These are phyloP conservation scores for Stenchaetothrips biformis DNA, from an alignment of 2,888 invertebrate genomes.

Conservation along the genomic window DNA sequence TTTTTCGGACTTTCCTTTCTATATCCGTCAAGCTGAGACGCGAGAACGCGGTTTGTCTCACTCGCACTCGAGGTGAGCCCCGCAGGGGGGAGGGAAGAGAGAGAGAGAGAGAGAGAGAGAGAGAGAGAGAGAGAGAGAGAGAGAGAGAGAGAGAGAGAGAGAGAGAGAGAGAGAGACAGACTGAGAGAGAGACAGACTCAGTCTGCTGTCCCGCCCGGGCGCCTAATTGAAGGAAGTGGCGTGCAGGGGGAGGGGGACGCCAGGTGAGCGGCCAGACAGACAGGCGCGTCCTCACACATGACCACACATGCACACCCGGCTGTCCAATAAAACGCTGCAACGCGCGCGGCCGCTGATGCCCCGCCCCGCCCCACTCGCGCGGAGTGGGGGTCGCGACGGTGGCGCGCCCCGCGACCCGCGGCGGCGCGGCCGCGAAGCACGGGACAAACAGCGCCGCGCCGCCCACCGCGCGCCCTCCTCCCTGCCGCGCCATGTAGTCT, in stretches of 20 bases:
- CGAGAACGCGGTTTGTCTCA: too few relatives aligned
- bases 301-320: neutral
- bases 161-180: too few relatives aligned
- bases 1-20: too few relatives aligned
- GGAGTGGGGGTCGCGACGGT: conserved; percentile 49
- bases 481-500: conserved; percentile 50
- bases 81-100: too few relatives aligned
- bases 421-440: neutral
- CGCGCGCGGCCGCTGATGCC: neutral
- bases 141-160: too few relatives aligned
- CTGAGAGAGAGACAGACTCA: too few relatives aligned
- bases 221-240: neutral
- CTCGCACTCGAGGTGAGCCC: too few relatives aligned
- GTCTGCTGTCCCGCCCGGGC: too few relatives aligned
- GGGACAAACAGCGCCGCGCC: conserved; percentile 50
- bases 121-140: too few relatives aligned
- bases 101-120: too few relatives aligned
- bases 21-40: too few relatives aligned
- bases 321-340: neutral
- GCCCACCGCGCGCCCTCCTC: conserved; percentile 73
- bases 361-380: conserved; percentile 36
- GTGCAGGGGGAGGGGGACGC: neutral
- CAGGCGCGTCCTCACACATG: neutral
- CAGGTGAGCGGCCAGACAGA: neutral
- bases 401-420: conserved; percentile 1